Base-by-base conservation (phyloP, 2,797 vertebrate genomes). In the Enteromius paludinosus region DNA sequence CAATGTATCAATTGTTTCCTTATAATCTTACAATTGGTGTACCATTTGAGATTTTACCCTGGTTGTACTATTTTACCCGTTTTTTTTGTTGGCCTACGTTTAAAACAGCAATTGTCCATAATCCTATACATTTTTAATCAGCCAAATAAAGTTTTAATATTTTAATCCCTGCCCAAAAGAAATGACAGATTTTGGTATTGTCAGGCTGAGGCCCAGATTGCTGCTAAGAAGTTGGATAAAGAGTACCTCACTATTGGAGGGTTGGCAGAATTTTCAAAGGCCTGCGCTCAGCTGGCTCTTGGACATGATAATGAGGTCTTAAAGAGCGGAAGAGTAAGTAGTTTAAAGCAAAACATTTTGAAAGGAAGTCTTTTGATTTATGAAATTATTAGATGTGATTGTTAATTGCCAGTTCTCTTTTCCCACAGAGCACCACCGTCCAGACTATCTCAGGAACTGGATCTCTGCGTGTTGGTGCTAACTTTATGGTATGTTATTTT, bases 401-500 rank as follows among this genome's bases (percentile, higher is more conserved):
- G 45, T 84, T 15, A 69, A 14, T 56, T 20, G 38, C 78, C 23
- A 73, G 14, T 6, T 76, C 7, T 77, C 25, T 43, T 3, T 38
- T 11, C 25, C 11, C 11, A 43, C 93, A 99, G 98, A 97, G 90
- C 78, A 93, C 97, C 90, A 99, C 98, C 0, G 96, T 99, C 73
- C 98, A 99, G 92, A 96, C 96, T 78, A 99, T 99, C 91, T 99
- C 98, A 54, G 98, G 98, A 88, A 99, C 98, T 0, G 98, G 98
- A 84, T 98, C 97, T 77, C 91, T 99, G 82, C 93, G 97, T 78
- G 91, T 99, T 0, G 98, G 98, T 89, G 98, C 93, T 83, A 97
- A 92, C 89, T 99, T 97, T 87, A 89, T 98, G 96, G 98, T 99
- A 84, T 94, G 95, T 93, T 30, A 35, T 80, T 47, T 30, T 30